Base-by-base conservation (phyloP, 2,888 invertebrate genomes). In the Macrosiphum euphorbiae region DNA sequence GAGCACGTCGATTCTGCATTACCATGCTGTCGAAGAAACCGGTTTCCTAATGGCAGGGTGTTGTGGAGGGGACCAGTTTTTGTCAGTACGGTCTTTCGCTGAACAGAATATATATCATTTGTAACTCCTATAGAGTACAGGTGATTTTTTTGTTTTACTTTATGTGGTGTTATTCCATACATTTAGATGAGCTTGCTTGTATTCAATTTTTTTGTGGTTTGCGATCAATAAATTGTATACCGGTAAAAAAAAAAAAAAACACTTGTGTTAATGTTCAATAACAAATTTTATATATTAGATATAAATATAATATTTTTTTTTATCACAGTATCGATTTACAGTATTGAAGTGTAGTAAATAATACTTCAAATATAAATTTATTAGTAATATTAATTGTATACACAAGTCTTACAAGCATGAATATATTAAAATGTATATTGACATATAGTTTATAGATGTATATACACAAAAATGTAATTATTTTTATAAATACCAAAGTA, bases 321-420 rank as follows among this genome's bases (percentile, higher is more conserved):
- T 85, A 91, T 91, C 84, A 91, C 58, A 91, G 85, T 85, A 85
- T 91, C 85, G 85, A 78, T 91, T 84, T 91, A 91, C 58, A 85
- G 55, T 85, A 85, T 55, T 85, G 41, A 91, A 91, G 91, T 91
- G 28, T 91, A 47, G 52, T 91, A n/a, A 47, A 41, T 89, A 90
- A 67, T 90, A 50, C 50, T 67, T 78, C 35, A 28, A 78, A 90
- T 35, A 50, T 55, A 89, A 89, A 90, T 90, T 35, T 78, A 78
- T 26, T 1, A 8, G 58, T 58, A 78, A 16, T 58, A n/a, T 88
- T 47, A 20, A 61, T 90, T 86, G 13, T 86, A 47, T 47, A 86
- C 20, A 20, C 35, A 7, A 35, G 20, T 20, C 35, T 35, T 78
- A 41, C 26, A 47, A n/a, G 16, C 35, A 52, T 88, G 86, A 47